A percentile compares a stretch with the other conserved stretches of the same genome.
These are phyloP conservation scores for Carassius gibelio DNA, from an alignment of 2,113 vertebrate species.

Conservation along the genomic window DNA sequence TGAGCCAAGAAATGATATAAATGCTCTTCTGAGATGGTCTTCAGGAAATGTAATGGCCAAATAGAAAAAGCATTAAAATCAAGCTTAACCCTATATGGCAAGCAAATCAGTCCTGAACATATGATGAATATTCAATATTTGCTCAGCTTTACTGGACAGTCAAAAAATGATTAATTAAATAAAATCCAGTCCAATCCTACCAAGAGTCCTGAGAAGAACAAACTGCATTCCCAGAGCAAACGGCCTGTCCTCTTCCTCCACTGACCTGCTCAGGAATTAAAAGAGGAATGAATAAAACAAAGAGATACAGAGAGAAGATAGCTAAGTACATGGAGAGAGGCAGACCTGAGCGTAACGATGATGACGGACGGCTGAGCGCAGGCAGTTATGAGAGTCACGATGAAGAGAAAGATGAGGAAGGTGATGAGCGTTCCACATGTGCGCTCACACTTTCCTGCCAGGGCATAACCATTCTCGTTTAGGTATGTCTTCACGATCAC, in stretches of 20 bases:
- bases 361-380: conserved; percentile 97
- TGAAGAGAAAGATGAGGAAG: conserved; percentile 97
- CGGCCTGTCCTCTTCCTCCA: conserved; percentile 92
- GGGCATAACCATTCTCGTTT: conserved; percentile 92
- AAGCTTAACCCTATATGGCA: too few species aligned
- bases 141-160: background rate
- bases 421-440: conserved; percentile 95
- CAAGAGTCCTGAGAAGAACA: conserved; percentile 95
- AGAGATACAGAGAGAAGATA: background rate
- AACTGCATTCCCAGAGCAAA: conserved; percentile 99
- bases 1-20: background rate
- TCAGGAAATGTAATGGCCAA: background rate
- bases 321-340: background rate
- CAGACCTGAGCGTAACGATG: conserved; percentile 96
- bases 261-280: conserved; percentile 79
- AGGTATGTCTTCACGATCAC: conserved; percentile 98
- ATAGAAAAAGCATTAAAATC: background rate
- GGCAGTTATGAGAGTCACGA: conserved; percentile 96
- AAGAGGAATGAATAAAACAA: background rate
- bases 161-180: background rate
- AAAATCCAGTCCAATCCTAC: conserved; percentile 73
- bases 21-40: background rate
- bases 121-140: too few species aligned
- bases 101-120: too few species aligned
- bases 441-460: conserved; percentile 92